A percentile compares a stretch with the other conserved stretches of the same genome.
phyloP scores from a whole-genome alignment of 2,888 invertebrate species.

The Pheosia tremula region DNA sequence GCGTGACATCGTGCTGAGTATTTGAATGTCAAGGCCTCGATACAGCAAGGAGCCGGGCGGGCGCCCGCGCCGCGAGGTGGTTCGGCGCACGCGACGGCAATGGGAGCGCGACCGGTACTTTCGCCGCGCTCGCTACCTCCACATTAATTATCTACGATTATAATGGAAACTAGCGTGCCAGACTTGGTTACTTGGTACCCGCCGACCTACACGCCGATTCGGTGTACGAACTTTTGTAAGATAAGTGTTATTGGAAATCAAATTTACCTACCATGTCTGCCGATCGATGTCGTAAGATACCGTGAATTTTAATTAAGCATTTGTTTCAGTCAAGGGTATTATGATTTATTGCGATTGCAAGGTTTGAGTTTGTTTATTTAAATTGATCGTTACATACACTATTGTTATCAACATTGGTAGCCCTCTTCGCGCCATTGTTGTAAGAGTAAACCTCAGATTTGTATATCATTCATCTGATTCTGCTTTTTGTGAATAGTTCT shows the following conservation, averaged over 20 bases:
- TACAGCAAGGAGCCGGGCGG: conserved; percentile 7
- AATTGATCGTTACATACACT: not conserved
- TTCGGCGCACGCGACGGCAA: conserved; percentile 27
- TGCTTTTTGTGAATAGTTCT: too few species aligned
- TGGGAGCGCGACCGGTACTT: conserved; percentile 63
- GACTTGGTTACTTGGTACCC: conserved; percentile 36
- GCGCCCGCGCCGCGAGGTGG: conserved; percentile 10
- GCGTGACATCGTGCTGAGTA: conserved; percentile 12
- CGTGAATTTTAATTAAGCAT: not conserved
- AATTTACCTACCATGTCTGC: not conserved
- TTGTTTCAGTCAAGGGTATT: conserved; percentile 1
- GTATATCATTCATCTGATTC: too few species aligned
- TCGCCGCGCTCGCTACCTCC: conserved; percentile 45
- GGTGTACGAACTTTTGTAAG: not conserved
- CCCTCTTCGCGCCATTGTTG: too few species aligned
- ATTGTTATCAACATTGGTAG: too few species aligned
- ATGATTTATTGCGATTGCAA: not conserved
- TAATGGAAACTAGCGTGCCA: conserved; percentile 31
- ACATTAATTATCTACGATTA: conserved; percentile 34
- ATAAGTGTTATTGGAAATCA: conserved; percentile 1
- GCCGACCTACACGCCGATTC: conserved; percentile 16
- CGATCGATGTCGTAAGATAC: not conserved
- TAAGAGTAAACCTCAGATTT: too few species aligned
- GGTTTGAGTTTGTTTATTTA: not conserved
- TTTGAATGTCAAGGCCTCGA: conserved; percentile 35